Conservation (phyloP, 2,888 invertebrate species). For the Villa cingulata region DNA sequence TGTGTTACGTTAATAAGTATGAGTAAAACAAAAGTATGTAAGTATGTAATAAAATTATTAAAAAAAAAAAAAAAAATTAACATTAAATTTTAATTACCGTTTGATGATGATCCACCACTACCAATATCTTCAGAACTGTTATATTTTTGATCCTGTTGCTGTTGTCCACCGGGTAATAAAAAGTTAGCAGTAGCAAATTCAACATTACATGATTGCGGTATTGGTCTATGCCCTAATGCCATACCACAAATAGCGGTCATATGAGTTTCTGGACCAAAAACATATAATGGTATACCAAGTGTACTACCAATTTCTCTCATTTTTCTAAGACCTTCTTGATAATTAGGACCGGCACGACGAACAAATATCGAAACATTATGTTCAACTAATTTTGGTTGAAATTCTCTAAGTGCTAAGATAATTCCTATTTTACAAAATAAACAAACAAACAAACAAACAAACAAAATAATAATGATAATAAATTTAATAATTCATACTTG, state of each 20-base stretch:
- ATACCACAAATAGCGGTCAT: slow-evolving; percentile 99
- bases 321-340: slow-evolving; percentile 90
- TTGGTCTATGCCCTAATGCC: slow-evolving; percentile 80
- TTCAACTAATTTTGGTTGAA: slow-evolving; percentile 76
- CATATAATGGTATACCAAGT: slow-evolving; percentile 82
- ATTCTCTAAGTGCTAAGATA: slow-evolving; percentile 88
- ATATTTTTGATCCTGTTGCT: slow-evolving; percentile 29
- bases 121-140: slow-evolving; percentile 19
- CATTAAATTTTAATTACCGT: slow-evolving; percentile 3
- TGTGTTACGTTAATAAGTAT: no score
- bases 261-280: slow-evolving; percentile 97
- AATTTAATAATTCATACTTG: neutral
- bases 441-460: neutral
- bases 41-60: no score
- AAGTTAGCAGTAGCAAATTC: slow-evolving; percentile 83
- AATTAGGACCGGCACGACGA: slow-evolving; percentile 94
- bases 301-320: slow-evolving; percentile 81
- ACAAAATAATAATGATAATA: neutral
- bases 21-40: no score
- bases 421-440: slow-evolving; percentile 46
- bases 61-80: no score
- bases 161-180: slow-evolving; percentile 62
- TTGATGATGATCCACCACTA: slow-evolving; percentile 1
- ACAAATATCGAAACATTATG: slow-evolving; percentile 92
- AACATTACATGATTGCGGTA: slow-evolving; percentile 53